phyloP scores from a whole-genome alignment of 2,888 invertebrate genomes.

The Pseudeuparius sepicola region DNA sequence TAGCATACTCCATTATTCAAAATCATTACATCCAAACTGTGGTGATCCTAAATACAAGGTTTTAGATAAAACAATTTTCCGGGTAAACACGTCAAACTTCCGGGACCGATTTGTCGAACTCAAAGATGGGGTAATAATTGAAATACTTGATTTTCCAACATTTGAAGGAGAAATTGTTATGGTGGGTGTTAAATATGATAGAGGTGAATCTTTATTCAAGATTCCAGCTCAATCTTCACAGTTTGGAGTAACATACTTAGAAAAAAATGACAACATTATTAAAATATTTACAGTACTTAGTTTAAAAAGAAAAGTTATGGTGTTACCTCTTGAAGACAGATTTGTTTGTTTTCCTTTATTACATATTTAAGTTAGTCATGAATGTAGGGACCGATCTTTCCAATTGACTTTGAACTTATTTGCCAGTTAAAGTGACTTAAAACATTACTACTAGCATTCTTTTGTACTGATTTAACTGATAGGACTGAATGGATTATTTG shows the following conservation, averaged over 20 bases:
- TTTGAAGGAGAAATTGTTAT: neutral
- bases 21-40: too few relatives aligned
- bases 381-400: too few relatives aligned
- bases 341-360: conserved; percentile 11
- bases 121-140: conserved; percentile 7
- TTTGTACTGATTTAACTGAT: too few relatives aligned
- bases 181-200: neutral
- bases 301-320: conserved; percentile 6
- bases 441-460: too few relatives aligned
- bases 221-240: conserved; percentile 3
- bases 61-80: conserved; percentile 6
- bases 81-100: conserved; percentile 9
- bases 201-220: conserved; percentile 7
- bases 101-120: conserved; percentile 11
- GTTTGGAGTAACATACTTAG: conserved; percentile 5
- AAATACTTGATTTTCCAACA: conserved; percentile 12
- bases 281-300: conserved; percentile 2
- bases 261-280: conserved; percentile 4
- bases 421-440: too few relatives aligned
- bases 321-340: conserved; percentile 6
- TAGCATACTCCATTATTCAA: too few relatives aligned
- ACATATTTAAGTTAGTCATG: conserved; percentile 7
- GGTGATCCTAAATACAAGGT: conserved; percentile 9
- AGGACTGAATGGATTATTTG: too few relatives aligned
- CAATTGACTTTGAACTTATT: too few relatives aligned